Base-by-base conservation (phyloP, 2,113 vertebrate genomes). In the Calidris pugnax region DNA sequence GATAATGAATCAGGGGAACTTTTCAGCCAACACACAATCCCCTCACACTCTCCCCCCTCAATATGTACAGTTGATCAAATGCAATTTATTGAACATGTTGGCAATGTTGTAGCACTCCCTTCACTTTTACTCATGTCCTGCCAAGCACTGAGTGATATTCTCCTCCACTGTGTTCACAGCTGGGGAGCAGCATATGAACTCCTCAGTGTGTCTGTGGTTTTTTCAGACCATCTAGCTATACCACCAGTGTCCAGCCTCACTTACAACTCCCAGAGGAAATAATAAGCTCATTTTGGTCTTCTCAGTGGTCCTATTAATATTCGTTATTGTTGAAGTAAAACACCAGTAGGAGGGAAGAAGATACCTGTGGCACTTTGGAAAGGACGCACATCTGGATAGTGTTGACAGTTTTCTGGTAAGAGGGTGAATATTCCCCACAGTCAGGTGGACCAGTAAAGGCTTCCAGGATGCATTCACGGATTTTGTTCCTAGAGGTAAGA, bases 401-500 rank as follows among this genome's bases (percentile, higher is more conserved):
- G 85, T 99, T 99, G 71, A 99, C 98, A 19, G 99, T 99, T 97
- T 99, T 99, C 98, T 99, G 99, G 77, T 99, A 98, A 32, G 99
- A 99, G 2, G 99, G 98, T 2, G 99, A 99, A 96, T 98, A 99
- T 95, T 98, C 98, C 37, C 99, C 99, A 51, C 77, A 92, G 92
- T 99, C 98, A 4, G 97, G 99, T 14, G 99, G 99, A 12, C 99
- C 99, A 14, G 99, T 97, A 97, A 99, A 99, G 93, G 97, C 99
- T 96, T 99, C 98, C 15, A 99, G 97, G 55, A 99, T 97, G 7
- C 97, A 98, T 50, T 98, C 98, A 62, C 98, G 98, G 67, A 99
- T 95, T 60, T 93, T 95, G 72, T 97, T 97, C 99, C 99, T 99
- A 48, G 80, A 96, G 51, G 73, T 35, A 95, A 93, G 39, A 91